Conservation (phyloP, 2,113 vertebrate species). For the Sarotherodon lohbergeri region DNA sequence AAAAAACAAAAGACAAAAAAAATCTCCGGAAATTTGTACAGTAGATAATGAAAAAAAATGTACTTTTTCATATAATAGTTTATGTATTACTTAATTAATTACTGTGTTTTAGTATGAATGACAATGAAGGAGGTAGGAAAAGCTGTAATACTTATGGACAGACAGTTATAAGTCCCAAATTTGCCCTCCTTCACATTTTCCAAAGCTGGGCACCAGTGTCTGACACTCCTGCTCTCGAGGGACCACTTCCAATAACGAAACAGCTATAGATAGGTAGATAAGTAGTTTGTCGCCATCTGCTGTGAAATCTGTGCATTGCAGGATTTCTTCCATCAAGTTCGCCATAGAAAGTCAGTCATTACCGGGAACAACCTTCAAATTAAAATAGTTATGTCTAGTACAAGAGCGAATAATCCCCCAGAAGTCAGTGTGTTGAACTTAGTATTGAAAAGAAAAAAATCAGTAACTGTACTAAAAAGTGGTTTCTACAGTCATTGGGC, state of each 20-base stretch:
- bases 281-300: constrained; percentile 6
- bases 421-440: background rate
- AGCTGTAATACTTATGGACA: background rate
- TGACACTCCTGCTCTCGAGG: background rate
- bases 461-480: background rate
- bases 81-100: background rate
- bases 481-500: background rate
- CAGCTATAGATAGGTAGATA: background rate
- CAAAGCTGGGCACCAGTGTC: background rate
- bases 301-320: background rate
- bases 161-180: background rate
- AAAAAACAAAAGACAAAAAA: background rate
- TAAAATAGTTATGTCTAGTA: background rate
- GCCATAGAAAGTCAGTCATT: background rate
- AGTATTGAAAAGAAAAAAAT: background rate
- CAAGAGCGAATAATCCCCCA: background rate
- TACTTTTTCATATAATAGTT: background rate
- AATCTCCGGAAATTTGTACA: background rate
- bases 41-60: background rate
- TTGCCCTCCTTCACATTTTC: background rate
- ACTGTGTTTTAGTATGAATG: background rate
- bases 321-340: background rate
- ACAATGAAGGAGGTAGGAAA: background rate
- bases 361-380: background rate
- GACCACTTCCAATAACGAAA: background rate